These are phyloP conservation scores for Cotesia congregata DNA, from an alignment of 2,888 invertebrate genomes.

Conservation along the genomic window DNA sequence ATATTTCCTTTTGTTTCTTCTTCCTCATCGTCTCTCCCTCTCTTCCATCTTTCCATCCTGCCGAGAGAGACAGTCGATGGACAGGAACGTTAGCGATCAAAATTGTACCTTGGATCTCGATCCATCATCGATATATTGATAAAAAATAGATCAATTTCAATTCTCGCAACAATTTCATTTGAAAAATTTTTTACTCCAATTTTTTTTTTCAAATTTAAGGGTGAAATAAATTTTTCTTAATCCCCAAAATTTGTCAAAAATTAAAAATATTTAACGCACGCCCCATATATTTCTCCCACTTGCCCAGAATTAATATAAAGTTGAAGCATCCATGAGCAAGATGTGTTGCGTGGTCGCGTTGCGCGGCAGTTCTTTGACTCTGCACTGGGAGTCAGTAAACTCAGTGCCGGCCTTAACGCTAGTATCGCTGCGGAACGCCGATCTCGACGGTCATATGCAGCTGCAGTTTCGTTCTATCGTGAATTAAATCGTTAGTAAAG, in stretches of 20 bases:
- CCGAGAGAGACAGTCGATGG: slow-evolving; percentile 39
- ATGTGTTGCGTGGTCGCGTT: slow-evolving; percentile 59
- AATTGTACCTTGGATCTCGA: background rate
- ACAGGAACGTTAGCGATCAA: slow-evolving; percentile 39
- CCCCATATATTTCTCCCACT: background rate
- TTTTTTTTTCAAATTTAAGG: background rate
- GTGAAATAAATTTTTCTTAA: background rate
- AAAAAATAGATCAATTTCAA: no score
- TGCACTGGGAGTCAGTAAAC: slow-evolving; percentile 67
- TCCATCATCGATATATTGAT: no score
- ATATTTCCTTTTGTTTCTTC: background rate
- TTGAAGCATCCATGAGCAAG: slow-evolving; percentile 25
- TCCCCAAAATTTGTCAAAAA: no score
- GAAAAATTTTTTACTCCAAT: background rate
- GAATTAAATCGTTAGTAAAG: background rate
- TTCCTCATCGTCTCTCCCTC: slow-evolving; percentile 26
- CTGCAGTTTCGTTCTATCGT: slow-evolving; percentile 6
- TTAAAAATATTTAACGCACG: background rate
- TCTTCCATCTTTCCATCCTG: slow-evolving; percentile 38
- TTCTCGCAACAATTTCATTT: no score
- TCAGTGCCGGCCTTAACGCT: slow-evolving; percentile 62
- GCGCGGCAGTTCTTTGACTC: slow-evolving; percentile 66
- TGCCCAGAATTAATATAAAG: background rate
- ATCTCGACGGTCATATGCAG: slow-evolving; percentile 39
- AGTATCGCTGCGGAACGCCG: slow-evolving; percentile 45